These are phyloP conservation scores for Torymus tubicola DNA, from an alignment of 2,888 invertebrate genomes.

Conservation along the genomic window DNA sequence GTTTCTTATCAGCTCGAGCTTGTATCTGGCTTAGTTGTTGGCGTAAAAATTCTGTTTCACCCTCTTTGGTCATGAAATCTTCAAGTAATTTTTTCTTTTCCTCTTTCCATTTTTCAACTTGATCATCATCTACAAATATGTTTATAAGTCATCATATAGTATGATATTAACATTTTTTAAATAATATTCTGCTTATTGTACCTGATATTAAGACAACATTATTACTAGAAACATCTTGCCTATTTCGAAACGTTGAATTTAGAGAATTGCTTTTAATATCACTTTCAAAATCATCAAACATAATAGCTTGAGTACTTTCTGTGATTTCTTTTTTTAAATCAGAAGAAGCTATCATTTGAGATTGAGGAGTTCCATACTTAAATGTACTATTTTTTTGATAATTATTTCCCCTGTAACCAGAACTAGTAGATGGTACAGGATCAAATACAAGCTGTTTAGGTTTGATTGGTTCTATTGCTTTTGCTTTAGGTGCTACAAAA, in stretches of 20 bases:
- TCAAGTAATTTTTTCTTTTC: conserved; percentile 68
- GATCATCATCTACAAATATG: conserved; percentile 52
- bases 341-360: conserved; percentile 61
- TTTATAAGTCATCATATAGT: neutral
- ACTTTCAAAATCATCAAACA: conserved; percentile 63
- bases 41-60: conserved; percentile 69
- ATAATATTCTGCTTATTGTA: conserved; percentile 31
- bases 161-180: neutral
- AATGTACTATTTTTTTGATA: neutral
- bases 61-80: conserved; percentile 70
- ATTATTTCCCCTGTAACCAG: conserved; percentile 27
- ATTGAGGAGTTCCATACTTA: conserved; percentile 25
- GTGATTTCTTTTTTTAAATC: conserved; percentile 56
- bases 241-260: conserved; percentile 65
- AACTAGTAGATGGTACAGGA: conserved; percentile 48
- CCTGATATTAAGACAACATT: conserved; percentile 60
- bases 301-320: conserved; percentile 56
- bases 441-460: conserved; percentile 19
- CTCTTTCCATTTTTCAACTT: conserved; percentile 64
- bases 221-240: conserved; percentile 45
- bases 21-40: conserved; percentile 67
- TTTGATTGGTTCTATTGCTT: neutral
- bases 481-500: conserved; percentile 26
- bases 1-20: conserved; percentile 64
- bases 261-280: conserved; percentile 59